Conservation (phyloP, 1,140 invertebrate species). For the Panagrolaimus sp. region DNA sequence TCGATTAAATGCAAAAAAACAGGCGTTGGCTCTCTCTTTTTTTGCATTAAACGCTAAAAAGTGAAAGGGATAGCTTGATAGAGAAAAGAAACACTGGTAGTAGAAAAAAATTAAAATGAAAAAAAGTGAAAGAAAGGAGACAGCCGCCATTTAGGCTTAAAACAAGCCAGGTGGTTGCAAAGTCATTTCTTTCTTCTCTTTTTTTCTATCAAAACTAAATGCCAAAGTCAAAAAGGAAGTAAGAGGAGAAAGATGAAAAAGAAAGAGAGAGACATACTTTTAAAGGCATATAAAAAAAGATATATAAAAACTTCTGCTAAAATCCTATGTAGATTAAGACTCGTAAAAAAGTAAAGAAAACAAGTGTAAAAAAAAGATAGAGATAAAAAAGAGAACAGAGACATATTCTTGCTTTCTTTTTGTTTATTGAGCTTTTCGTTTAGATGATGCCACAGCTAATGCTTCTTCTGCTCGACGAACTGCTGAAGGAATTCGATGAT, state of each 20-base stretch:
- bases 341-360: slow-evolving; percentile 11
- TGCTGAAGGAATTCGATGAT: slow-evolving; percentile 48
- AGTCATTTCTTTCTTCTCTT: too few species aligned
- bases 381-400: too few species aligned
- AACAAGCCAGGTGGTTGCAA: too few species aligned
- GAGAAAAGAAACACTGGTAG: too few species aligned
- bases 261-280: not conserved
- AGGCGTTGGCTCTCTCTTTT: too few species aligned
- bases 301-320: not conserved
- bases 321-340: not conserved
- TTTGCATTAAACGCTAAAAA: too few species aligned
- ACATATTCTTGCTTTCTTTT: not conserved
- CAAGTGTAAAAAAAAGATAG: not conserved
- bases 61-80: too few species aligned
- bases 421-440: slow-evolving; percentile 28
- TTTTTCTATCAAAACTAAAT: too few species aligned
- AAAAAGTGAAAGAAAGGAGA: too few species aligned
- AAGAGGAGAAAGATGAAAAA: not conserved
- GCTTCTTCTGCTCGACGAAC: slow-evolving; percentile 54
- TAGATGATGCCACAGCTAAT: slow-evolving; percentile 38
- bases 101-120: too few species aligned
- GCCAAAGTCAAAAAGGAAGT: too few species aligned
- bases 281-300: not conserved
- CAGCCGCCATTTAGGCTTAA: not conserved
- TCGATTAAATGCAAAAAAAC: too few species aligned